phyloP scores from a whole-genome alignment of 2,113 vertebrate species.

The Gavialis gangeticus region DNA sequence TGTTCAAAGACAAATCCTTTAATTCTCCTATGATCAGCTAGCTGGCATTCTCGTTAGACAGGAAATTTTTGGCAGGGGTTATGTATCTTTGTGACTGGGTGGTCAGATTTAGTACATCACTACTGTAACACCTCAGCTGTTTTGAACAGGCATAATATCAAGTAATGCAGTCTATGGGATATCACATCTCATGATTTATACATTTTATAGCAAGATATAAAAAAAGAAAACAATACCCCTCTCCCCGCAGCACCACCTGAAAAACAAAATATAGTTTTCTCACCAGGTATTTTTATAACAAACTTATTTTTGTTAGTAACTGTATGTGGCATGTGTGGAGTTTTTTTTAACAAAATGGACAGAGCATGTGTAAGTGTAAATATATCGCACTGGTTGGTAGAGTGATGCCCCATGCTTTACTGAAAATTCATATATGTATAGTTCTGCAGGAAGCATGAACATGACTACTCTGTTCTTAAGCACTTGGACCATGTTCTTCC shows the following conservation, averaged over 20 bases:
- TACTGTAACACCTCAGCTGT: neutral
- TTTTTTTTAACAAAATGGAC: neutral
- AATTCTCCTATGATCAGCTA: neutral
- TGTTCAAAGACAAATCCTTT: neutral
- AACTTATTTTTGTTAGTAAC: neutral
- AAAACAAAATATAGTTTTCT: neutral
- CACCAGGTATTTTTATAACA: neutral
- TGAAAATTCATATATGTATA: constrained; percentile 31
- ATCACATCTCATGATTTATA: neutral
- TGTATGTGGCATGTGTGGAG: neutral
- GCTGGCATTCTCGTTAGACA: neutral
- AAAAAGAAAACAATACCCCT: neutral
- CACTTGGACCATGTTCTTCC: constrained; percentile 63
- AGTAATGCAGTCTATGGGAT: neutral
- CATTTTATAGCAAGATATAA: neutral
- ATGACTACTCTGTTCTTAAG: constrained; percentile 77
- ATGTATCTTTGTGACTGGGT: neutral
- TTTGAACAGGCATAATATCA: neutral
- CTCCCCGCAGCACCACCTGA: neutral
- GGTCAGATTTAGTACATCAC: neutral
- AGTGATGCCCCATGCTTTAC: constrained; percentile 62
- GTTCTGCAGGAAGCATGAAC: constrained; percentile 52
- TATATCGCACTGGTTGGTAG: too few species aligned
- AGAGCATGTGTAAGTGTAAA: too few species aligned
- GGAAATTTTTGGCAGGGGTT: neutral